Conservation (phyloP, 2,797 vertebrate species). For the Cercopithecus hamlyni region DNA sequence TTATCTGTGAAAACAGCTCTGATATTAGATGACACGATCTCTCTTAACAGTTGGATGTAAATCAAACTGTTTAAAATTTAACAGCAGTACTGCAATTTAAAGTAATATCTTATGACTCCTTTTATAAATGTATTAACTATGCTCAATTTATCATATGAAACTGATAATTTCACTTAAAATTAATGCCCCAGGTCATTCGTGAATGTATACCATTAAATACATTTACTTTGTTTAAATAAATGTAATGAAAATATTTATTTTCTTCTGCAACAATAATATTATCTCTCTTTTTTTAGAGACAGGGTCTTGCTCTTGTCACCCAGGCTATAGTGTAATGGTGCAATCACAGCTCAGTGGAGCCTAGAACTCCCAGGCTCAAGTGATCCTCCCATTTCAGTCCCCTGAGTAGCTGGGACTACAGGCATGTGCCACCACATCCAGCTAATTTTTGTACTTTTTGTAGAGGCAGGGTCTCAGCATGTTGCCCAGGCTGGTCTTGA, state of each 20-base stretch:
- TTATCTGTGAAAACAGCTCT: not conserved
- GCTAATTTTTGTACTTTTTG: not conserved
- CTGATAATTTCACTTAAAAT: slow-evolving; percentile 16
- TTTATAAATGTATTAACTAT: slow-evolving; percentile 35
- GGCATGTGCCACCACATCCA: not conserved
- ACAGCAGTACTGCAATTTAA: not conserved
- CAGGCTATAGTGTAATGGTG: not conserved
- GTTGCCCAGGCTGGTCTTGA: not conserved
- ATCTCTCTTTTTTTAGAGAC: not conserved
- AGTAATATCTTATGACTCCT: not conserved
- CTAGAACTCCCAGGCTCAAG: not conserved
- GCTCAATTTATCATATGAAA: not conserved
- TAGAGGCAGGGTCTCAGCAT: not conserved
- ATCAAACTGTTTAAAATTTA: slow-evolving; percentile 31
- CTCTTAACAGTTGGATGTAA: not conserved
- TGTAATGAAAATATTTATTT: not conserved
- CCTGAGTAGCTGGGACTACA: not conserved
- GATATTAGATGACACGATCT: not conserved
- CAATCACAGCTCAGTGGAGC: not conserved
- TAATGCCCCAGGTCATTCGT: not conserved
- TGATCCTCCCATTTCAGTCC: not conserved
- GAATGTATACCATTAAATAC: not conserved
- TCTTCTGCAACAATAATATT: not conserved
- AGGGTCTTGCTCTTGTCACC: not conserved
- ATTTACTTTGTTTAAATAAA: not conserved